Evolutionary conservation across 2,888 invertebrate species (phyloP), one percentile per base, ranked within the genome.

Genomic region (Lampropteryx suffumata): DNA sequence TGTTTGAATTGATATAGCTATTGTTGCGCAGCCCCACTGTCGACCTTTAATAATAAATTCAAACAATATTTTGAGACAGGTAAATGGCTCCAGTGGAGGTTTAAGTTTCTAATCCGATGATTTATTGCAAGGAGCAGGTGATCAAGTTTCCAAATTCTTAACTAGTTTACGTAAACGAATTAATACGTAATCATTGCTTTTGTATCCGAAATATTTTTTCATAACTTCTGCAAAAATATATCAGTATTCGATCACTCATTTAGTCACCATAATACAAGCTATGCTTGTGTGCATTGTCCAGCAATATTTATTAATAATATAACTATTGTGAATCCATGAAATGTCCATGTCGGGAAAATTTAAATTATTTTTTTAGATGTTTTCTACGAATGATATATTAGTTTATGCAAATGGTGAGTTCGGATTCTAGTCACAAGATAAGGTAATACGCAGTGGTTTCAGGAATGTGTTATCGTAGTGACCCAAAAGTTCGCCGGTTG

Each of bases 401-500:
- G 53, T 49, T 50, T 57, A 56, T 56, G 50, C 57, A 56, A 58
- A 58, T 42, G 34, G 48, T 36, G 50, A 50, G 48, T 54, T 53
- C 45, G 27, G 65, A 74, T 71, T 71, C 66, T 57, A 67, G 72
- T 69, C 69, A 62, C 67, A 69, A 67, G 73, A 78, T 78, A 79
- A 74, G 74, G 73, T 80, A 79, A 78, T 77, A 68, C 67, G 61
- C 64, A 58, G 57, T 64, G 70, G 57, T 61, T 73, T 66, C 67
- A 59, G 69, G 75, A 71, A 75, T 74, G 73, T 72, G 76, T 83
- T 85, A 84, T 84, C 81, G 75, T 80, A 73, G 73, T 76, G 76
- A 84, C 87, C 88, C 86, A 82, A 86, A 88, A 87, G 77, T 87
- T 85, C 65, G 69, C 54, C 75, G 75, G 73, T 35, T 66, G 71